Evolutionary conservation across 1,140 invertebrate genomes (phyloP).

Genomic region (Oncopodura yosiiana): DNA sequence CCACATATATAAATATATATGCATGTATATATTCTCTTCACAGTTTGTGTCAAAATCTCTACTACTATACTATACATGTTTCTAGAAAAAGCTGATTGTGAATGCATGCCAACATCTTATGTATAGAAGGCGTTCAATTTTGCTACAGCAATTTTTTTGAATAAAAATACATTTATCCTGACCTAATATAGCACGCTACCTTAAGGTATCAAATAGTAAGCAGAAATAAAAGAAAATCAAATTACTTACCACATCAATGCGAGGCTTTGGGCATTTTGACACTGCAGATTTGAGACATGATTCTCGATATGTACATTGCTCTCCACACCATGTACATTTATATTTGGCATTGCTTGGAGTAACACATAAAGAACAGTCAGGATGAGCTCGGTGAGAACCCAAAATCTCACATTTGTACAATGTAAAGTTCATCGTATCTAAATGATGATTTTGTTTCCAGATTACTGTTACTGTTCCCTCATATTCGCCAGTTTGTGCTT

Average conservation of each 20-base stretch:
- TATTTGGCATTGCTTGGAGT: slow-evolving; percentile 71
- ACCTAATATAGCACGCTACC: not conserved
- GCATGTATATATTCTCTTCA: too few species aligned
- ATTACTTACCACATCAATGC: slow-evolving; percentile 71
- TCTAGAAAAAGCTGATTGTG: too few species aligned
- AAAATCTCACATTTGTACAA: slow-evolving; percentile 90
- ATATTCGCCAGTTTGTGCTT: slow-evolving; percentile 71
- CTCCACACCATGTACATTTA: slow-evolving; percentile 84
- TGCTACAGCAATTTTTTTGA: too few species aligned
- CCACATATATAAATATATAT: too few species aligned
- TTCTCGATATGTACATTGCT: slow-evolving; percentile 72
- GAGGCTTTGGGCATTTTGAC: slow-evolving; percentile 77
- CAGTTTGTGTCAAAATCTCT: too few species aligned
- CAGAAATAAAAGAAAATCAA: not conserved
- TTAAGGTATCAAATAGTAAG: not conserved
- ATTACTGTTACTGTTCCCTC: slow-evolving; percentile 78
- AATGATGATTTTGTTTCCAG: slow-evolving; percentile 85
- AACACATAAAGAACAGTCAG: slow-evolving; percentile 88
- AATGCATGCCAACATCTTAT: too few species aligned
- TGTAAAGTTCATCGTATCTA: slow-evolving; percentile 78
- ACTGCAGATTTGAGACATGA: slow-evolving; percentile 62
- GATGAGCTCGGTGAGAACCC: slow-evolving; percentile 78
- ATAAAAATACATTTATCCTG: not conserved
- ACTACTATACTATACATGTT: too few species aligned
- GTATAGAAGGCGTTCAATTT: too few species aligned